These are phyloP conservation scores for Epirrhoe tristata DNA, from an alignment of 2,888 invertebrate genomes.

Conservation along the genomic window DNA sequence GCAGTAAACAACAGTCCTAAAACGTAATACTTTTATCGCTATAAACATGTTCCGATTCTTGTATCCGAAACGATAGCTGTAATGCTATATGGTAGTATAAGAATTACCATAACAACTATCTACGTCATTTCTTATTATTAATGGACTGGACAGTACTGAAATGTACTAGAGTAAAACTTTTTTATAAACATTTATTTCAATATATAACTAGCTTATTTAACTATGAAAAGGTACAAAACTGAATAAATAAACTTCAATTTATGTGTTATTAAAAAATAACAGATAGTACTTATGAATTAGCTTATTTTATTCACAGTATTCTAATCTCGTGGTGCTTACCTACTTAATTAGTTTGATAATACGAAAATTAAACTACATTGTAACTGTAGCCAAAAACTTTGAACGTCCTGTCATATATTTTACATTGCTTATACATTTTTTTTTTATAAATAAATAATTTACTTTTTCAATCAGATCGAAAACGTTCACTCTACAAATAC, in stretches of 20 bases:
- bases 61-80: constrained; percentile 9
- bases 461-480: constrained; percentile 73
- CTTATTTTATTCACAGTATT: constrained; percentile 19
- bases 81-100: background rate
- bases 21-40: background rate
- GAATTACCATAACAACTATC: background rate
- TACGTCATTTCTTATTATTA: too few species aligned
- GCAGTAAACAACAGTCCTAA: constrained; percentile 7
- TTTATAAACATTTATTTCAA: constrained; percentile 9
- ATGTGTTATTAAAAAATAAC: constrained; percentile 1
- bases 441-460: constrained; percentile 54
- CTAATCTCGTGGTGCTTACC: constrained; percentile 20
- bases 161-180: background rate
- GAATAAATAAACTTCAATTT: constrained; percentile 12
- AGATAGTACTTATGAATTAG: constrained; percentile 4
- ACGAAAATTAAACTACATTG: constrained; percentile 25
- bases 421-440: constrained; percentile 20
- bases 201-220: constrained; percentile 14
- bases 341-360: constrained; percentile 17
- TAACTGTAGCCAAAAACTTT: constrained; percentile 15
- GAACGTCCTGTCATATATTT: constrained; percentile 17
- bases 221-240: constrained; percentile 21
- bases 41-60: constrained; percentile 13
- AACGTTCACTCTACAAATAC: constrained; percentile 55
- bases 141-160: too few species aligned